Evolutionary conservation across 2,113 vertebrate genomes (phyloP).

Genomic region (Amblyornis subalaris): DNA sequence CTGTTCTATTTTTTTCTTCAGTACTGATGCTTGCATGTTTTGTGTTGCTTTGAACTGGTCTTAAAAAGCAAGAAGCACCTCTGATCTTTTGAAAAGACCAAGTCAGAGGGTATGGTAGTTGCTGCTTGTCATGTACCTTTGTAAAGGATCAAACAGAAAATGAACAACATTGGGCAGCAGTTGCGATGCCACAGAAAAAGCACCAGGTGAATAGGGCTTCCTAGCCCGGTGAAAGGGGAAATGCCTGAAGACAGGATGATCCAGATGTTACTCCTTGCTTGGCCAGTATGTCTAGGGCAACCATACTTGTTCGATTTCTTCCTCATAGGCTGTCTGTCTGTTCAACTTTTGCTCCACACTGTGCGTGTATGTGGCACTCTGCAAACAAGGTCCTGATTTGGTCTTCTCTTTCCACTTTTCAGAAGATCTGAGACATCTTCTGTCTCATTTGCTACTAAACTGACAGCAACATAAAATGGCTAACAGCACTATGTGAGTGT

Average conservation of each 20-base stretch:
- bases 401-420: neutral
- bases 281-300: neutral
- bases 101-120: neutral
- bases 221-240: neutral
- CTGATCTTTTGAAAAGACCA: neutral
- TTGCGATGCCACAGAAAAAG: neutral
- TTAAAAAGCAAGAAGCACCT: neutral
- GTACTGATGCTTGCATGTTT: neutral
- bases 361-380: accelerated
- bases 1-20: neutral
- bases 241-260: neutral
- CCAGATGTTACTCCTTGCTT: neutral
- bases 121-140: neutral
- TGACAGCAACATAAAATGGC: neutral
- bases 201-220: neutral
- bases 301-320: neutral
- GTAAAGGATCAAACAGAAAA: neutral
- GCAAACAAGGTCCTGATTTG: neutral
- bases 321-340: neutral
- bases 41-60: neutral
- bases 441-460: neutral
- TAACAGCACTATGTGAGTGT: neutral
- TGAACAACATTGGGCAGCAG: neutral
- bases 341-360: neutral
- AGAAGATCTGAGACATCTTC: neutral